Evolutionary conservation across 2,113 vertebrate genomes (phyloP), one percentile per base, ranked within the genome.

Genomic region (Toxotes jaculatrix): DNA sequence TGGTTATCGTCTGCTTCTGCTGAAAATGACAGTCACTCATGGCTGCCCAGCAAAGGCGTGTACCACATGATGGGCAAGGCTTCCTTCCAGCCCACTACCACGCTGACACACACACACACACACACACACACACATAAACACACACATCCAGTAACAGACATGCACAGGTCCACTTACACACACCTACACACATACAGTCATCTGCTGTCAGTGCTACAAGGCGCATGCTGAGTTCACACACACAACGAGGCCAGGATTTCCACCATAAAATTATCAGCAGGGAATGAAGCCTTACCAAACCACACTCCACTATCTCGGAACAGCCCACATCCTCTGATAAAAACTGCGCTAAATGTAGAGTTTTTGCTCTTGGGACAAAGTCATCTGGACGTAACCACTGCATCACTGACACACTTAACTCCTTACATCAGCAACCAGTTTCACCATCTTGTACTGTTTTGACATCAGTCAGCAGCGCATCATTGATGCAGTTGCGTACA

Each of bases 11-110:
- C 81, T 79, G 71, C 83, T 78, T 89, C 85, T 83, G 76, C 77
- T 87, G 75, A 88, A 88, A 84, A 92, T 55, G 78, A 80, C 78
- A 65, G 74, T 73, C 85, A 76, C 84, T 87, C 80, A 79, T 87
- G 87, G 77, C 79, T 84, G 75, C 85, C 67, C 82, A 53, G 86
- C 62, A 74, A 91, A 89, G 82, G 77, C 56, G 42, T 71, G 38
- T 71, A 82, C 78, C 83, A 67, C 87, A 91, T 82, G 85, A 94
- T 84, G 91, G 92, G 84, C 85, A 91, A 78, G 72, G 78, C 86
- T 88, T 11, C 68, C 60, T 85, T 93, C 67, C 84, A 87, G 88
- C 84, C 81, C 83, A 90, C 86, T 61, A 81, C 65, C 57, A 71
- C 34, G 80, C 65, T 0, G 21, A 69, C 51, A 74, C 1, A 65